Evolutionary conservation across 2,888 invertebrate genomes (phyloP), one percentile per base, ranked within the genome.

Genomic region (Alsophila aescularia): DNA sequence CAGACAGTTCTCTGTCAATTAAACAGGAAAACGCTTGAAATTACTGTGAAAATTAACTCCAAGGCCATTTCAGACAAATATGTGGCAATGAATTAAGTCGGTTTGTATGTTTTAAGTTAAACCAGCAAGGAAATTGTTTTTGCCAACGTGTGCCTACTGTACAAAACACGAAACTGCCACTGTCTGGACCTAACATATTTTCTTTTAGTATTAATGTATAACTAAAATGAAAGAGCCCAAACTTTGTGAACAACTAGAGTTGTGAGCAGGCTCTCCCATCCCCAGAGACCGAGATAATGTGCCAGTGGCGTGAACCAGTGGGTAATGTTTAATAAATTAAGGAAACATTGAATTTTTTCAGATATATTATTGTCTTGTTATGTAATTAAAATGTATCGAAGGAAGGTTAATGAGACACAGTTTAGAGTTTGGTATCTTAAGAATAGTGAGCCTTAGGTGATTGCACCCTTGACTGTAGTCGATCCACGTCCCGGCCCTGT

Each of bases 281-380:
- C 47, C 70, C 57, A 60, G 79, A 77, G 79, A 75, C 75, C 80
- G 77, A 78, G 74, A 74, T 67, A 67, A 75, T 76, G 80, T 80
- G 85, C 84, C 84, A 77, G 77, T 74, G 85, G 88, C 81, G 84
- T 84, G 84, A 86, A 85, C 87, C 90, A 87, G 85, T 86, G 85
- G 87, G 84, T 87, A 87, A 90, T 86, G 86, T 87, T 55, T 88
- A 86, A 87, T 83, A 85, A 85, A 79, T 86, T 89, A 90, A 87
- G 89, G 79, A 86, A 86, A 88, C 87, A 90, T 90, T 87, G 87
- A 89, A 90, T 84, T 86, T 85, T 90, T 90, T 91, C 91, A 92
- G 87, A 91, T 91, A 90, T 92, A 92, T 90, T 90, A 90, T 90
- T 90, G 87, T 90, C 90, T 92, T 92, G 92, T 92, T 92, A 92